phyloP scores from a whole-genome alignment of 1,140 invertebrate genomes.

The Heterodera schachtii region DNA sequence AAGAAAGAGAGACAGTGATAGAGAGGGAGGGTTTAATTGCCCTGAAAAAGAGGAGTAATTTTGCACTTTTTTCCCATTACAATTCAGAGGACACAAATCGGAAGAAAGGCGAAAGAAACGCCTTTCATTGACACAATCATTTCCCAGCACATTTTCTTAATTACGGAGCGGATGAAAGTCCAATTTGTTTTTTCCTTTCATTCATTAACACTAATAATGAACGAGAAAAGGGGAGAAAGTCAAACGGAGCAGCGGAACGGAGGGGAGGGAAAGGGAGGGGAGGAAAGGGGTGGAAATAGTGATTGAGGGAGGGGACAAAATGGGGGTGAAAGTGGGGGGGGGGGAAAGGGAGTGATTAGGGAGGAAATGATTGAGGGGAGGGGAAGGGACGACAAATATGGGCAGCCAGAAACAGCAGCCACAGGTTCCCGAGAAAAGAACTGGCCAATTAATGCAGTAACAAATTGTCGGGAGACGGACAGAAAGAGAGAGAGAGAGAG shows the following conservation, averaged over 20 bases:
- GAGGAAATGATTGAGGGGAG: background rate
- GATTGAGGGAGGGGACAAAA: background rate
- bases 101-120: background rate
- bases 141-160: background rate
- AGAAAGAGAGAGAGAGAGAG: no score
- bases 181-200: background rate
- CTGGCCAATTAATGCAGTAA: background rate
- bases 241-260: background rate
- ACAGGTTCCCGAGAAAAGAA: background rate
- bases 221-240: background rate
- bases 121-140: background rate
- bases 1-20: no score
- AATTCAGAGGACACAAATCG: background rate
- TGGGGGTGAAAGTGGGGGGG: background rate
- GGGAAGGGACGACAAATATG: background rate
- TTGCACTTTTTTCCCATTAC: background rate
- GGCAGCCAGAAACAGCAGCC: background rate
- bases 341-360: background rate
- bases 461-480: background rate
- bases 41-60: no score
- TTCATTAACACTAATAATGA: conserved; percentile 2
- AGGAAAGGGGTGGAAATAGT: background rate
- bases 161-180: background rate
- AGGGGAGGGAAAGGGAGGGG: background rate
- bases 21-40: no score